Evolutionary conservation across 2,113 vertebrate species (phyloP).

Genomic region (Xyrauchen texanus): DNA sequence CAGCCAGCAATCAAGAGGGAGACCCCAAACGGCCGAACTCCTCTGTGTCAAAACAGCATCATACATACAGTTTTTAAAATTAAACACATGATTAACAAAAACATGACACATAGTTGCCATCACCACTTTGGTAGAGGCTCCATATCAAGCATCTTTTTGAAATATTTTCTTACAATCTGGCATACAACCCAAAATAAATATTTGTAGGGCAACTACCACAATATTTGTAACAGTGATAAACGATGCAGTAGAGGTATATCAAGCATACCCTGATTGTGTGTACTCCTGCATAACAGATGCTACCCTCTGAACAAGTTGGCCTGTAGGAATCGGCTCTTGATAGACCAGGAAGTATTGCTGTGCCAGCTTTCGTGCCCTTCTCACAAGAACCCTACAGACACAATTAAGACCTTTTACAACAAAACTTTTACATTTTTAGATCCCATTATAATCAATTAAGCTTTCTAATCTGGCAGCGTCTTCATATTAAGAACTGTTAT

Average conservation of each 20-base stretch:
- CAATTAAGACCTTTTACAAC: not conserved
- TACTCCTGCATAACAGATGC: conserved; percentile 99
- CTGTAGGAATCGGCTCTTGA: conserved; percentile 96
- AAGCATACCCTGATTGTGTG: conserved; percentile 91
- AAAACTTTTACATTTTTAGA: not conserved
- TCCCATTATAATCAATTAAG: too few relatives aligned
- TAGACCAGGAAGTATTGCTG: conserved; percentile 98
- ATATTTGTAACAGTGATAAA: too few relatives aligned
- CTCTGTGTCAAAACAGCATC: conserved; percentile 69
- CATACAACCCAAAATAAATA: too few relatives aligned
- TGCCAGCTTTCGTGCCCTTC: conserved; percentile 93
- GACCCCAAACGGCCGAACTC: conserved; percentile 96
- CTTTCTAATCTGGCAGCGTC: too few relatives aligned
- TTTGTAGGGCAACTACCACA: too few relatives aligned
- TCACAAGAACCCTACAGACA: conserved; percentile 87
- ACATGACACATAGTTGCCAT: not conserved
- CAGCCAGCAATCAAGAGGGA: conserved; percentile 97
- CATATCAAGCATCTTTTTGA: too few relatives aligned
- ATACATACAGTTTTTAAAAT: not conserved
- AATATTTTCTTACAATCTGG: too few relatives aligned
- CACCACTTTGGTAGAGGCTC: too few relatives aligned
- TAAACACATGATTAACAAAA: not conserved
- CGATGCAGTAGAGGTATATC: too few relatives aligned
- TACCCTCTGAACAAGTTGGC: conserved; percentile 95
- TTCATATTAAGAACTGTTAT: too few relatives aligned